A percentile compares a stretch with the other conserved stretches of the same genome.
Conservation (phyloP, 2,797 vertebrate species). For the Squalus acanthias region DNA sequence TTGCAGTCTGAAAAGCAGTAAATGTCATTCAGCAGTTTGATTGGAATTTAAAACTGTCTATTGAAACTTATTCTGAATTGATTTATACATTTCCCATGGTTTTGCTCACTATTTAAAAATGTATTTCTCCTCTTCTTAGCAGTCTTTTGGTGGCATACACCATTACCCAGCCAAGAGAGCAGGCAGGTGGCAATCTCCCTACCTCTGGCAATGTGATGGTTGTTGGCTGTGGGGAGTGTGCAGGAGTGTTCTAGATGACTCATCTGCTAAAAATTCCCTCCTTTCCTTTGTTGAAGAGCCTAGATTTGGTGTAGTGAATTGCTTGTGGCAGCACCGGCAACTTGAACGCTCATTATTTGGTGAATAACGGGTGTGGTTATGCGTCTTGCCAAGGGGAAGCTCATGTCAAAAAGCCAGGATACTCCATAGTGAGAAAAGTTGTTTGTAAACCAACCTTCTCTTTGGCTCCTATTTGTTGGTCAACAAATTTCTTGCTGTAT, state of each 20-base stretch:
- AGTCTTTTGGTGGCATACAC: neutral
- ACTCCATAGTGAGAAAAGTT: neutral
- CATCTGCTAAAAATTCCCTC: neutral
- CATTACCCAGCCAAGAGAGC: neutral
- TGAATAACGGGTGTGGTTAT: neutral
- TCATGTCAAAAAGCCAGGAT: neutral
- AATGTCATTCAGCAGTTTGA: neutral
- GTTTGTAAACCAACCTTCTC: too few relatives aligned
- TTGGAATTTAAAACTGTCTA: neutral
- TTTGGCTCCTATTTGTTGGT: too few relatives aligned
- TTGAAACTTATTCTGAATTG: neutral
- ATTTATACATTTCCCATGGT: neutral
- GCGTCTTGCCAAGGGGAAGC: neutral
- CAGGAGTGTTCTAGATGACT: neutral
- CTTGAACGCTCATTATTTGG: neutral
- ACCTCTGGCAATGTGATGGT: neutral
- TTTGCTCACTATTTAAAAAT: neutral
- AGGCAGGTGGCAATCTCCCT: neutral
- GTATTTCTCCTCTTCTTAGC: neutral
- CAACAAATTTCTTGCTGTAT: neutral
- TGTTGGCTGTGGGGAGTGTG: neutral
- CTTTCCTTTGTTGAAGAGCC: neutral
- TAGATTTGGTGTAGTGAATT: neutral
- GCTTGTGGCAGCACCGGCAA: neutral
- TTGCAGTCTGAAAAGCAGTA: neutral